phyloP scores from a whole-genome alignment of 2,797 vertebrate species.

The Myripristis jacobus region DNA sequence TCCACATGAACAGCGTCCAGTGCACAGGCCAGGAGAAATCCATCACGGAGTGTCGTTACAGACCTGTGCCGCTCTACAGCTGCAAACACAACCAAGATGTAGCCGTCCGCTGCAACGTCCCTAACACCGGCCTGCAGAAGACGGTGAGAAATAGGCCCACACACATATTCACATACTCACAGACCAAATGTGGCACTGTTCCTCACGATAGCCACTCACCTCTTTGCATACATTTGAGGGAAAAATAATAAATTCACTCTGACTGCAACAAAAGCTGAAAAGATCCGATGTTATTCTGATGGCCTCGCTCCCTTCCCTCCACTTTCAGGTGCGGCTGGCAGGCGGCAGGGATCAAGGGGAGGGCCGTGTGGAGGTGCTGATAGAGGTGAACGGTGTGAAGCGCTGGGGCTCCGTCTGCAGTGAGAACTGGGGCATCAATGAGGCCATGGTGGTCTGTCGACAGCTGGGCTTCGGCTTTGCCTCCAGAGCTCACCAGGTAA shows the following conservation, averaged over 20 bases:
- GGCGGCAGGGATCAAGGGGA: slow-evolving; percentile 84
- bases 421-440: slow-evolving; percentile 88
- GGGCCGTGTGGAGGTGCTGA: slow-evolving; percentile 87
- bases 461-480: slow-evolving; percentile 90
- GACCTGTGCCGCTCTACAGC: slow-evolving; percentile 80
- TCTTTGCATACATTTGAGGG: no score
- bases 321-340: slow-evolving; percentile 83
- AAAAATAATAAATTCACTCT: background rate
- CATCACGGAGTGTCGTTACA: slow-evolving; percentile 86
- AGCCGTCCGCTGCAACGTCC: slow-evolving; percentile 91
- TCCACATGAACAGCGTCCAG: slow-evolving; percentile 92
- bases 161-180: background rate
- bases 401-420: slow-evolving; percentile 88
- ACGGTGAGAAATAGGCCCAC: slow-evolving; percentile 81
- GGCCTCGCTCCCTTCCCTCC: background rate
- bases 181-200: background rate
- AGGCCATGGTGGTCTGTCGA: slow-evolving; percentile 90
- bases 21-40: slow-evolving; percentile 89
- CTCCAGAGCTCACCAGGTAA: slow-evolving; percentile 88
- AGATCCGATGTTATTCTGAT: background rate
- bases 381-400: slow-evolving; percentile 76
- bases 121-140: slow-evolving; percentile 83
- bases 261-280: background rate
- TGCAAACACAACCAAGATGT: slow-evolving; percentile 91
- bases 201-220: background rate